Conservation (phyloP, 2,113 vertebrate species). For the Carettochelys insculpta region DNA sequence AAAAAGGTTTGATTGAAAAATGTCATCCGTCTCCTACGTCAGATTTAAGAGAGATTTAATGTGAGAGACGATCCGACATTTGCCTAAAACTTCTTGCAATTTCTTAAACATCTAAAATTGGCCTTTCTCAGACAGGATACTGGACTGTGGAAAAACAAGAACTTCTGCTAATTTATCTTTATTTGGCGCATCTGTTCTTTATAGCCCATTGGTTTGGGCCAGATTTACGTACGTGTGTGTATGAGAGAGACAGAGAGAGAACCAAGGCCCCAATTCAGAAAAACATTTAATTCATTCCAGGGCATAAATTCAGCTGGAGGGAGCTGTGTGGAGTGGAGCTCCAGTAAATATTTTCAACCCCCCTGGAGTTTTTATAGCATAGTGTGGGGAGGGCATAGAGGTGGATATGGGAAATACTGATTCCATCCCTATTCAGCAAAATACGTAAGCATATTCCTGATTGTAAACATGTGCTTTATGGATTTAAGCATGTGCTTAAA, state of each 20-base stretch:
- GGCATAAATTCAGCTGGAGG: not conserved
- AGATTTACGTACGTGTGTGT: not conserved
- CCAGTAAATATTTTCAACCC: not conserved
- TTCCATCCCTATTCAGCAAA: not conserved
- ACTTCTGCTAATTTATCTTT: constrained; percentile 29
- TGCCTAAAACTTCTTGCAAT: constrained; percentile 37
- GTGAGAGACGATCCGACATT: constrained; percentile 58
- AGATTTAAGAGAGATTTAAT: constrained; percentile 47
- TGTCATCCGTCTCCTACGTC: constrained; percentile 11
- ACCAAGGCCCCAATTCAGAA: no score
- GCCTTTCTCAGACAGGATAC: constrained; percentile 1
- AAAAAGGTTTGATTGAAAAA: not conserved
- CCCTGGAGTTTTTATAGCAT: not conserved
- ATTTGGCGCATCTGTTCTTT: constrained; percentile 29
- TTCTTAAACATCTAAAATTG: constrained; percentile 53
- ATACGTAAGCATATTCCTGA: not conserved
- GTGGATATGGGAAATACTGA: not conserved
- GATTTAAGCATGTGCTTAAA: not conserved
- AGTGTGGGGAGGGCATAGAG: not conserved
- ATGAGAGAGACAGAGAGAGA: no score
- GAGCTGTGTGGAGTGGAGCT: not conserved
- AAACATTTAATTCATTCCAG: not conserved
- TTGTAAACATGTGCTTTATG: not conserved
- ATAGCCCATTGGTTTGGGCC: not conserved
- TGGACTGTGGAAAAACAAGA: not conserved